Base-by-base conservation (phyloP, 2,888 invertebrate genomes). In the Tribolium freemani region DNA sequence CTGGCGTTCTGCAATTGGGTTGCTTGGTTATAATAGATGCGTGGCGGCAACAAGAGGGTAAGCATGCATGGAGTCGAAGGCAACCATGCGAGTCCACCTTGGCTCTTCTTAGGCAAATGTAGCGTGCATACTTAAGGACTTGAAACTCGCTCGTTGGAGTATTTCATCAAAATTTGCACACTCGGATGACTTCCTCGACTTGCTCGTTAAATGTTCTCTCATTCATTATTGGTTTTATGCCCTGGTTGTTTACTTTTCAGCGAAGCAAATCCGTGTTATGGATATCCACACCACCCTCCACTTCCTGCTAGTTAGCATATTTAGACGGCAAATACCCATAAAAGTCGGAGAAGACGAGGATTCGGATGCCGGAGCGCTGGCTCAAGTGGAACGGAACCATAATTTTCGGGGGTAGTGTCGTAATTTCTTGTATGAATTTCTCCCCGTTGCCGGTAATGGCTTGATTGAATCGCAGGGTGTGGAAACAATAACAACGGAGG, bases 101-200 rank as follows among this genome's bases (percentile, higher is more conserved):
- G 79, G 79, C 80, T 81, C 82, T 82, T 80, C 83, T 82, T 81
- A 82, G 76, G 78, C 80, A 83, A 84, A 84, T 83, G 84, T 84
- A 83, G 76, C 84, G 83, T 84, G 77, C 75, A 79, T 78, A 77
- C 81, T 82, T 82, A 82, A 81, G 82, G 78, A 78, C 79, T 75
- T 74, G 73, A 73, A 75, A 71, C 75, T 77, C 79, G 71, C 78
- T 80, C 76, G 79, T 73, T 80, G 76, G 72, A 78, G 78, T 81
- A 81, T 82, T 83, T 79, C 81, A 82, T 82, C 81, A 80, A 81
- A 82, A 82, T 80, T 81, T 81, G 75, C 77, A 80, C 80, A 79
- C 80, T 79, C 73, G 77, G 77, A 79, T 78, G 78, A 77, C 73
- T 82, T 78, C 76, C 76, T 71, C 74, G 80, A 81, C 81, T 81